phyloP scores from a whole-genome alignment of 2,797 vertebrate genomes.

The Mormyrus proboscirostris region DNA sequence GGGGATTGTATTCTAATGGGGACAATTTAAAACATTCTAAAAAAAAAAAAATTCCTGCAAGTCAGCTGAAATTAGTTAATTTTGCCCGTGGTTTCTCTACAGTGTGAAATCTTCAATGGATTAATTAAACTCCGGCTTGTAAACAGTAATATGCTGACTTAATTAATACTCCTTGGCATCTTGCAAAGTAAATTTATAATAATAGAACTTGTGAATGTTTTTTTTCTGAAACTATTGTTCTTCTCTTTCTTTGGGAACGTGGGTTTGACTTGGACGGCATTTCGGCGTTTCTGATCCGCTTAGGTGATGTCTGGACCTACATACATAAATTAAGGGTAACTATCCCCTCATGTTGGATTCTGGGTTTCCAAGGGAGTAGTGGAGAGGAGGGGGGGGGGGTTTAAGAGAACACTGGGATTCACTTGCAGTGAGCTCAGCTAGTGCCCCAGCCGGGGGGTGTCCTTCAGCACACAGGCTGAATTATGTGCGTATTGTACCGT shows the following conservation, averaged over 20 bases:
- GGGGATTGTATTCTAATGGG: not conserved
- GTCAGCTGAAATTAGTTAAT: not conserved
- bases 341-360: not conserved
- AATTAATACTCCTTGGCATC: not conserved
- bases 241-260: not conserved
- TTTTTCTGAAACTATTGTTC: not conserved
- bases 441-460: not conserved
- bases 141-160: not conserved
- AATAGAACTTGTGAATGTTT: not conserved
- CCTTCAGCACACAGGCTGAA: not conserved
- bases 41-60: not conserved
- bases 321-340: not conserved
- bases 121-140: not conserved
- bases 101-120: not conserved
- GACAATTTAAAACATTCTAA: not conserved
- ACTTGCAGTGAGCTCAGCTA: not conserved
- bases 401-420: constrained; percentile 5
- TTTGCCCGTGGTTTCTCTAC: not conserved
- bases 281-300: not conserved
- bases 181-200: not conserved
- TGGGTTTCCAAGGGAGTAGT: not conserved
- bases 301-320: not conserved
- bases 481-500: not conserved
- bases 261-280: not conserved
- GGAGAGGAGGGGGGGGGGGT: not conserved